Evolutionary conservation across 2,888 invertebrate genomes (phyloP).

Genomic region (Diadegma fenestrale): DNA sequence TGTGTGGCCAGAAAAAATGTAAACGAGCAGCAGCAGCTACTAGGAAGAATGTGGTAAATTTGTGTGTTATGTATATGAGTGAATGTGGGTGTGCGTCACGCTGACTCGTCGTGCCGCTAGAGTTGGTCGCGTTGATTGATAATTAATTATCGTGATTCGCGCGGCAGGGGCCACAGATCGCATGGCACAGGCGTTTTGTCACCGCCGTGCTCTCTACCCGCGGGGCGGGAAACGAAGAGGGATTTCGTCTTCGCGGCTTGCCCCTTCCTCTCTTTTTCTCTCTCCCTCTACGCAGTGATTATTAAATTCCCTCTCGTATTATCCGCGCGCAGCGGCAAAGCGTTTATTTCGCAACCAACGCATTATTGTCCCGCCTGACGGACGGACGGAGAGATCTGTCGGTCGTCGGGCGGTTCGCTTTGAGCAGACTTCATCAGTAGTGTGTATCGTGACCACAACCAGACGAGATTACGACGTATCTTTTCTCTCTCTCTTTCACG

Average conservation of each 20-base stretch:
- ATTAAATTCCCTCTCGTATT: slow-evolving; percentile 47
- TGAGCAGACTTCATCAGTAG: slow-evolving; percentile 57
- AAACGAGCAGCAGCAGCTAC: slow-evolving; percentile 31
- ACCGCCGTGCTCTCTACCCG: slow-evolving; percentile 57
- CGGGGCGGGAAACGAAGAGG: slow-evolving; percentile 28
- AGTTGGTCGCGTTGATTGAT: slow-evolving; percentile 73
- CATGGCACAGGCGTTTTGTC: slow-evolving; percentile 63
- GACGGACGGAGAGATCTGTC: slow-evolving; percentile 53
- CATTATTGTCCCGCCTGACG: slow-evolving; percentile 58
- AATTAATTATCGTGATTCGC: slow-evolving; percentile 75
- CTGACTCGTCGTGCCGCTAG: slow-evolving; percentile 66
- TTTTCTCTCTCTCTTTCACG: not conserved
- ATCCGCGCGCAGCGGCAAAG: slow-evolving; percentile 46
- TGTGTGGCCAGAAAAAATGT: slow-evolving; percentile 44
- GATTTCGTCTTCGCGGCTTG: slow-evolving; percentile 29
- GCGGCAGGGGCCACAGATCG: slow-evolving; percentile 54
- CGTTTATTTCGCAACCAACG: slow-evolving; percentile 63
- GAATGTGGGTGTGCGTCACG: slow-evolving; percentile 61
- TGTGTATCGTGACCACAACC: slow-evolving; percentile 51
- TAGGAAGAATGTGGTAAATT: slow-evolving; percentile 51
- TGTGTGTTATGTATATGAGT: not conserved
- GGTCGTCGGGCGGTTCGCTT: slow-evolving; percentile 61
- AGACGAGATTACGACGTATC: slow-evolving; percentile 41
- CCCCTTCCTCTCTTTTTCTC: slow-evolving; percentile 28
- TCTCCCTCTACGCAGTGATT: slow-evolving; percentile 47